Conservation (phyloP, 1,140 invertebrate genomes). For the Fopius arisanus region DNA sequence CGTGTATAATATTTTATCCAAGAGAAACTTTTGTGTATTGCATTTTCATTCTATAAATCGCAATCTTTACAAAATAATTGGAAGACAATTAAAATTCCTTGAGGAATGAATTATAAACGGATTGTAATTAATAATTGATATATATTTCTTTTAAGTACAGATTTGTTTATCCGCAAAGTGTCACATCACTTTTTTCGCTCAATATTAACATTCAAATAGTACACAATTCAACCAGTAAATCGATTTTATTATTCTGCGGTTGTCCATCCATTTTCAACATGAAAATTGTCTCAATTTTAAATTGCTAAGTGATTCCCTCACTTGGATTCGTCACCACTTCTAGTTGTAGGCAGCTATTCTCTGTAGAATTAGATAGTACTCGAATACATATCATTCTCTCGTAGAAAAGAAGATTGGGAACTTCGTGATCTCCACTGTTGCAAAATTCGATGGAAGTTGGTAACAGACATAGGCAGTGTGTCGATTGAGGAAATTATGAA, state of each 20-base stretch:
- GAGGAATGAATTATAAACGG: no score
- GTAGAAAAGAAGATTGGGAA: neutral
- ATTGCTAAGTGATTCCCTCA: slow-evolving; percentile 57
- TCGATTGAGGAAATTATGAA: neutral
- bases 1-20: no score
- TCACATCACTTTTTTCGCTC: slow-evolving; percentile 64
- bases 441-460: neutral
- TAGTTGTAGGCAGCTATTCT: slow-evolving; percentile 61
- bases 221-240: slow-evolving; percentile 63
- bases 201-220: slow-evolving; percentile 65
- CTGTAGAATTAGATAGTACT: slow-evolving; percentile 60
- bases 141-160: slow-evolving; percentile 43
- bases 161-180: slow-evolving; percentile 51
- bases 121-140: neutral
- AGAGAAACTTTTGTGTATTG: no score
- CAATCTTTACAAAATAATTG: no score
- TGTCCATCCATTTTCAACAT: slow-evolving; percentile 58
- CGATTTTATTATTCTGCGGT: slow-evolving; percentile 25
- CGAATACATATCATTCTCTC: slow-evolving; percentile 13
- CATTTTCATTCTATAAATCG: no score
- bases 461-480: neutral
- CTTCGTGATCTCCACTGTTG: neutral
- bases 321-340: slow-evolving; percentile 53
- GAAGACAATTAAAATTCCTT: no score
- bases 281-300: slow-evolving; percentile 61